Evolutionary conservation across 2,888 invertebrate species (phyloP).

Genomic region (Ischnus inquisitorius): DNA sequence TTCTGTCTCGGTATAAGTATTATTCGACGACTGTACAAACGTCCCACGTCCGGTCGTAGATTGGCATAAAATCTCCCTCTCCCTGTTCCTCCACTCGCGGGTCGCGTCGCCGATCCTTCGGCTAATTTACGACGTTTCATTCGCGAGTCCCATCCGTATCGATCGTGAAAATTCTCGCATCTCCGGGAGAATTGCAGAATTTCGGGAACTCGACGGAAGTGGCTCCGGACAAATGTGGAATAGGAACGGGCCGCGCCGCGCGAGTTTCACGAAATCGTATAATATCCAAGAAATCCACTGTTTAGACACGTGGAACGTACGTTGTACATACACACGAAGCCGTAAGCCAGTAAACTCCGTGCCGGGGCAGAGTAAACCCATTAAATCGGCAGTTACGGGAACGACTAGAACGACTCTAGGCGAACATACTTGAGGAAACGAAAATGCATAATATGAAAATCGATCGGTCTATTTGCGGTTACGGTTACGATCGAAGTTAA

Average conservation of each 20-base stretch:
- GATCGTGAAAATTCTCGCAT: slow-evolving; percentile 4
- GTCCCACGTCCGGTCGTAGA: slow-evolving; percentile 48
- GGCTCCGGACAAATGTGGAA: neutral
- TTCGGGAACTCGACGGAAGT: neutral
- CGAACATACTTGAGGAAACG: slow-evolving; percentile 43
- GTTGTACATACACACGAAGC: slow-evolving; percentile 45
- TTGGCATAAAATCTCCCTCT: slow-evolving; percentile 28
- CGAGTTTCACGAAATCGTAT: slow-evolving; percentile 63
- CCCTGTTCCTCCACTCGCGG: neutral
- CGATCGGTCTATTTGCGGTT: neutral
- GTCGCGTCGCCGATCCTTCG: neutral
- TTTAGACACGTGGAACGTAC: slow-evolving; percentile 64
- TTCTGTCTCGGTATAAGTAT: slow-evolving; percentile 45
- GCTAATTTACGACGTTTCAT: neutral
- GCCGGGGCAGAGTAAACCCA: slow-evolving; percentile 57
- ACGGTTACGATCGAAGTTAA: slow-evolving; percentile 2
- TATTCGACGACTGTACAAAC: slow-evolving; percentile 34
- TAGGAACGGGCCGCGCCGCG: slow-evolving; percentile 36
- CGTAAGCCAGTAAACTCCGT: slow-evolving; percentile 48
- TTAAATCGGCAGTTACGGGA: slow-evolving; percentile 63
- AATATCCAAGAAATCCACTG: slow-evolving; percentile 62
- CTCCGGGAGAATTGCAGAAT: slow-evolving; percentile 4
- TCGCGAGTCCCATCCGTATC: slow-evolving; percentile 9
- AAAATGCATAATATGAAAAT: slow-evolving; percentile 42
- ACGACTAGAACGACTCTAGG: slow-evolving; percentile 22